Percentiles rank a stretch among this genome's conserved stretches.
Evolutionary conservation across 2,888 invertebrate genomes (phyloP).

Genomic region (Azorinus chamasolen): DNA sequence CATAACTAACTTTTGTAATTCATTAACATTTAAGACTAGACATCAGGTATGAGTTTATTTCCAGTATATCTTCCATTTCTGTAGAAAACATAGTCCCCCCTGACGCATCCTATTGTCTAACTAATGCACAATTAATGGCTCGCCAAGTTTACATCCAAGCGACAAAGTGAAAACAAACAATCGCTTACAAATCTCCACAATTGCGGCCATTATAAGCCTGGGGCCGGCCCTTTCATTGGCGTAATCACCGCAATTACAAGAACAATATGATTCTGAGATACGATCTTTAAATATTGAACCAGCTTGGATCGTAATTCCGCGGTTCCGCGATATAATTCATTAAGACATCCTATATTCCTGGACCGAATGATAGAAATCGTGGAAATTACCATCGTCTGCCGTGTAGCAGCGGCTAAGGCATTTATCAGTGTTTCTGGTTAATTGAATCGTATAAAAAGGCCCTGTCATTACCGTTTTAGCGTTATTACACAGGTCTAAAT

Average conservation of each 20-base stretch:
- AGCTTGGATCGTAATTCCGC: slow-evolving; percentile 18
- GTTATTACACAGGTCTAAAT: slow-evolving; percentile 40
- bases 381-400: slow-evolving; percentile 35
- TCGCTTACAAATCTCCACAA: slow-evolving; percentile 35
- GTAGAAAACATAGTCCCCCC: too few relatives aligned
- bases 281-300: slow-evolving; percentile 52
- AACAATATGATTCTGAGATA: slow-evolving; percentile 56
- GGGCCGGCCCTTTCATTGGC: slow-evolving; percentile 39
- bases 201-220: slow-evolving; percentile 45
- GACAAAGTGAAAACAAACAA: slow-evolving; percentile 35
- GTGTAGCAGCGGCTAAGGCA: neutral
- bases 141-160: too few relatives aligned
- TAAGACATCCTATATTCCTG: slow-evolving; percentile 17
- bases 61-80: too few relatives aligned
- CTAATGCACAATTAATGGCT: slow-evolving; percentile 19
- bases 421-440: slow-evolving; percentile 38
- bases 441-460: slow-evolving; percentile 40
- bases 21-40: too few relatives aligned
- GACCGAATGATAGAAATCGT: slow-evolving; percentile 17
- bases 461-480: slow-evolving; percentile 38
- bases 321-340: slow-evolving; percentile 27
- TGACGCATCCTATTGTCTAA: slow-evolving; percentile 30
- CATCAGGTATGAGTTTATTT: too few relatives aligned
- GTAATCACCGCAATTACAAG: slow-evolving; percentile 52
- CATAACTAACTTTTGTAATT: too few relatives aligned